Base-by-base conservation (phyloP, 2,888 invertebrate genomes). In the Eutolmus rufibarbis region DNA sequence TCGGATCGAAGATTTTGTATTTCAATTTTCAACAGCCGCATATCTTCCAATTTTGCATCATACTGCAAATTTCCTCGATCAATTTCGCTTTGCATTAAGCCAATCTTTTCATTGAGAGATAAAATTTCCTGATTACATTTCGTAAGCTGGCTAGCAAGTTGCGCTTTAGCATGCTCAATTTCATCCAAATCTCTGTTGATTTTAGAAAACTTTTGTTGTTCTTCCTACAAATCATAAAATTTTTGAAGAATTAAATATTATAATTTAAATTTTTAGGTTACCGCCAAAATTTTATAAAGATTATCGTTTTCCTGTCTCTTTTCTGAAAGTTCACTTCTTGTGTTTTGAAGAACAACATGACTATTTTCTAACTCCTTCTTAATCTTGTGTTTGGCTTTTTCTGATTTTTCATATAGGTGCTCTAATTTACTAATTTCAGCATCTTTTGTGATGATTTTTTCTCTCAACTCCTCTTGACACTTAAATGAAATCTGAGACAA, bases 1-100 rank as follows among this genome's bases (percentile, higher is more conserved):
- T 96, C 96, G 78, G 95, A 96, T 82, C 96, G 93, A 82, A 98
- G 93, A 89, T 96, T 94, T 89, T 96, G 96, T n/a, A 97, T 95
- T 93, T 98, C 98, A 31, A 97, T 93, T 90, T 97, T 96, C 88
- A 98, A 93, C 0, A 98, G 93, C 5, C 96, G 94, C 89, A 98
- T 97, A 90, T 98, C 98, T 88, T 97, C 96, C 86, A 97, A 93
- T 31, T 96, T 94, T 91, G 96, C 95, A 34, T 95, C 95, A 91
- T 96, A 97, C 89, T 96, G 95, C 0, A 94, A 94, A 91, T 91
- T 91, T 93, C 95, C 97, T 92, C 96, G 95, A 90, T 96, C 95
- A 88, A 98, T 92, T 0, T 96, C 96, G 5, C 95, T 94, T 91
- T 97, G 95, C 87, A 97, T 93, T 87, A 97, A 96, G 88, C 96